Base-by-base conservation (phyloP, 1,140 invertebrate genomes). In the Drosophila prosaltans region DNA sequence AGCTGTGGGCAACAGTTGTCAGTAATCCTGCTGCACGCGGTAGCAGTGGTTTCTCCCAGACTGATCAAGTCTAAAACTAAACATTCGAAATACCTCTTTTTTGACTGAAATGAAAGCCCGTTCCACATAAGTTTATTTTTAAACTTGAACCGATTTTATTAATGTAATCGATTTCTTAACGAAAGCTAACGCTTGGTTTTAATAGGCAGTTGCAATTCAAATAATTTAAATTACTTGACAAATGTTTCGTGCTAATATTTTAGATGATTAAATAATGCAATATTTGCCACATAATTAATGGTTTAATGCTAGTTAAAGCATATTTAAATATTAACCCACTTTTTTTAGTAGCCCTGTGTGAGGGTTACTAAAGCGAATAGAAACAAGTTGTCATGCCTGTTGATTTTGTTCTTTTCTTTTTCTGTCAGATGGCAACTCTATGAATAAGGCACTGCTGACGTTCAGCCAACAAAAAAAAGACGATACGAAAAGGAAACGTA, bases 381-480 rank as follows among this genome's bases (percentile, higher is more conserved):
- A 16, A 7, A 8, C 8, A 26, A 59, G 69, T 74, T 75, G 71
- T 62, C 73, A 75, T 39, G 28, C 3, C 41, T 43, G 4, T 24
- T 59, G 9, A 40, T n/a, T 36, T 65, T 30, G 41, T 32, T 54
- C 43, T 57, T 36, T n/a, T 58, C 7, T 51, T 51, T 36, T 58
- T 58, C 32, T 39, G 57, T 59, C 16, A 54, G 70, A 62, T 72
- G 72, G 72, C 72, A 74, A 74, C 69, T 32, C 62, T 32, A 55
- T 66, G 28, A n/a, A 11, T 48, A 9, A 57, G 39, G 62, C 61
- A 72, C 64, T 75, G 73, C 73, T 76, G 74, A 76, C 74, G 74
- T 76, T 76, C 73, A 67, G 74, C 66, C 55, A 69, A 76, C 51
- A 76, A 75, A 72, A 72, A 73, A 63, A 73, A 51, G n/a, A 51